A percentile compares a stretch with the other conserved stretches of the same genome.
These are phyloP conservation scores for Lamellibrachia columna DNA, from an alignment of 2,888 invertebrate genomes.

Conservation along the genomic window DNA sequence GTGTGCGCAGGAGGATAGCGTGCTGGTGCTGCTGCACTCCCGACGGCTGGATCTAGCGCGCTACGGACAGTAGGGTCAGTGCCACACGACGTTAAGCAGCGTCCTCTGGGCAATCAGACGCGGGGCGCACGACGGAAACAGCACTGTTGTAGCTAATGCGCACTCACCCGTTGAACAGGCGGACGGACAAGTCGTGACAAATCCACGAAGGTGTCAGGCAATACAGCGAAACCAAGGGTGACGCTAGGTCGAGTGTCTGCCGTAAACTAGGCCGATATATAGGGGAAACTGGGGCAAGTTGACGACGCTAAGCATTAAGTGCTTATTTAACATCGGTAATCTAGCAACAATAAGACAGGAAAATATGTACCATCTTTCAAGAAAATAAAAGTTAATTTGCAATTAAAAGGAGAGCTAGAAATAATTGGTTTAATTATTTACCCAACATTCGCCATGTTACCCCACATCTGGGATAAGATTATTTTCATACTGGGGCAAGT, in stretches of 20 bases:
- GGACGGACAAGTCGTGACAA: neutral
- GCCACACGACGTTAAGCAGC: slow-evolving; percentile 6
- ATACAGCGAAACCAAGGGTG: neutral
- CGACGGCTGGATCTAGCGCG: neutral
- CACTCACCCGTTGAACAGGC: neutral
- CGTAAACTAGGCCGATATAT: neutral
- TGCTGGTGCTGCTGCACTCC: neutral
- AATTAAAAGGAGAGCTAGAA: too few species aligned
- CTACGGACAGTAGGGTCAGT: slow-evolving; percentile 3
- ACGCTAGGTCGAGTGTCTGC: neutral
- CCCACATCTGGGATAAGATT: too few species aligned
- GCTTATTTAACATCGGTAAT: too few species aligned
- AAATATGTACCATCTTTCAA: too few species aligned
- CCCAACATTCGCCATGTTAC: too few species aligned
- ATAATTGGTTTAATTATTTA: too few species aligned
- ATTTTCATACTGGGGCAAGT: too few species aligned
- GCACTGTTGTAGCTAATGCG: neutral
- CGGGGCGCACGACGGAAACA: neutral
- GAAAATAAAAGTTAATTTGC: too few species aligned
- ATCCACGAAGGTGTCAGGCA: neutral
- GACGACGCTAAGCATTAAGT: too few species aligned
- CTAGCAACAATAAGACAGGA: too few species aligned
- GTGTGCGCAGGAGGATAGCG: neutral
- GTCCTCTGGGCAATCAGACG: neutral
- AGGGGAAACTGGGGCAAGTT: too few species aligned